Conservation (phyloP, 1,140 invertebrate genomes). For the Drosophila grimshawi region DNA sequence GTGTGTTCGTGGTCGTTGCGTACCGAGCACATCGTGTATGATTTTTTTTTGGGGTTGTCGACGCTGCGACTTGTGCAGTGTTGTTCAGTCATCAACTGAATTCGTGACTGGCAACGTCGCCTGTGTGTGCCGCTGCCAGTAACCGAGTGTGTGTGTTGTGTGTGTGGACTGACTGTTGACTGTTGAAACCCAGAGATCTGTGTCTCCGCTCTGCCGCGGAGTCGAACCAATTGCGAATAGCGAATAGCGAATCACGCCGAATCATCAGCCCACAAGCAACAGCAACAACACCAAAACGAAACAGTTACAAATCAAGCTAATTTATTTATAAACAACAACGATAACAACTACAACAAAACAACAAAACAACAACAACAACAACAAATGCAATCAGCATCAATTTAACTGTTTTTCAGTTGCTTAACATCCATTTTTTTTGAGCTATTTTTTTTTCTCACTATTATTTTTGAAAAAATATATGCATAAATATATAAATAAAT, state of each 20-base stretch:
- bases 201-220: constrained; percentile 32
- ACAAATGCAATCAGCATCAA: constrained; percentile 33
- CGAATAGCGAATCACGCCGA: constrained; percentile 16
- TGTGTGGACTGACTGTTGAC: constrained; percentile 53
- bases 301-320: constrained; percentile 20
- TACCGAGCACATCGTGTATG: constrained; percentile 29
- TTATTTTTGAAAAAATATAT: constrained; percentile 20
- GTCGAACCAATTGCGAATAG: constrained; percentile 19
- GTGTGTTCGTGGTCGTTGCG: constrained; percentile 31
- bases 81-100: constrained; percentile 84
- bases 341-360: constrained; percentile 30
- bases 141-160: constrained; percentile 53
- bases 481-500: constrained; percentile 14
- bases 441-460: constrained; percentile 34
- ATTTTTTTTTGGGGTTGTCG: constrained; percentile 74
- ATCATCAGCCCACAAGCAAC: constrained; percentile 23
- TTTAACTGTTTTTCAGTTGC: constrained; percentile 26
- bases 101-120: constrained; percentile 84
- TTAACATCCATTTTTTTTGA: constrained; percentile 35
- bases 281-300: constrained; percentile 16
- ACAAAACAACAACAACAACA: constrained; percentile 18
- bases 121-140: constrained; percentile 60
- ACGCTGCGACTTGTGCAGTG: constrained; percentile 73
- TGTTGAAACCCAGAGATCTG: constrained; percentile 39
- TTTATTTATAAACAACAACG: constrained; percentile 20